Evolutionary conservation across 2,113 vertebrate genomes (phyloP), one percentile per base, ranked within the genome.

Genomic region (Hassar affinis): DNA sequence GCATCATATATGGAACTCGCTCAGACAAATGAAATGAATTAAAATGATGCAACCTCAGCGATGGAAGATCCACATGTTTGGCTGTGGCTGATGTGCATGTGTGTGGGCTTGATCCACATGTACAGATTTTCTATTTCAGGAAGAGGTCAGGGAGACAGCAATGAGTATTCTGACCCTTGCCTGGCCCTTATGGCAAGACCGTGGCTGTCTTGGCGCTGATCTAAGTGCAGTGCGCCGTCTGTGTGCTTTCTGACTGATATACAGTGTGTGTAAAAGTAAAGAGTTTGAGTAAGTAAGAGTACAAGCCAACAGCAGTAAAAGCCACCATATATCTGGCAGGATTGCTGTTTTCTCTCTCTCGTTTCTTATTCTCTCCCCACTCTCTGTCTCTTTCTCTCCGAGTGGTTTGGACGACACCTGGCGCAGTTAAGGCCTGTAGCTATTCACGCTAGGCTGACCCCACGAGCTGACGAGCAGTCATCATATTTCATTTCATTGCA

Each of bases 251-350:
- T 87, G 90, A 91, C 85, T 93, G 91, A 93, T 89, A 88, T 91
- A 91, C 78, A 88, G 83, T 84, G 85, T 88, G 85, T 88, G 88
- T 92, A 86, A 91, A 92, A 91, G 86, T 88, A 86, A 91, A 89
- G 90, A 85, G 80, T 91, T 90, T 76, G 74, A 76, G 33, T 69
- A 87, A 89, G 80, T 90, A 86, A 49, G 86, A 90, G 89, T 86
- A 85, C 85, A 90, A 90, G 88, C 89, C 91, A 92, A 84, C 78
- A 68, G 90, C 85, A 88, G 87, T 93, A 91, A 93, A 93, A 92
- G 81, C 87, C 66, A 78, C 87, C 76, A 84, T 91, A 88, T 90
- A 88, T 93, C 89, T 89, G 86, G 80, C 78, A 85, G 62, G 86
- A 81, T 4, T 4, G 9, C 61, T 47, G 20, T 49, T 5, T 52